phyloP scores from a whole-genome alignment of 2,113 vertebrate genomes.

The Procavia capensis region DNA sequence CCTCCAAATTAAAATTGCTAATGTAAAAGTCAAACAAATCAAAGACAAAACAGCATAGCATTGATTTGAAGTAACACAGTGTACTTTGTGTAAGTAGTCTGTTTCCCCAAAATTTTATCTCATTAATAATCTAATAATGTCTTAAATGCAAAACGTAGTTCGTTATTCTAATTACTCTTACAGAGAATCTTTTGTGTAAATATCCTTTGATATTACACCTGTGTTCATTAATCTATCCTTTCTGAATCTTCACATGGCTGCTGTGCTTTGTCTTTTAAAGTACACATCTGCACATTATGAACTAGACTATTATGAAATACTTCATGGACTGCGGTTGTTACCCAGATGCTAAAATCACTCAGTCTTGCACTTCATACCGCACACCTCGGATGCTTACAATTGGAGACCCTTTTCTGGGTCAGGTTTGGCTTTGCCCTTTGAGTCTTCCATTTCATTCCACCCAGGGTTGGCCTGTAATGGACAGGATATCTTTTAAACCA shows the following conservation, averaged over 20 bases:
- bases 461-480: neutral
- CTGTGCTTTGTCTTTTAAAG: neutral
- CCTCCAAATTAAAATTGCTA: constrained; percentile 40
- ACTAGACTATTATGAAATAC: neutral
- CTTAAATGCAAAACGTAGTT: neutral
- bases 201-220: neutral
- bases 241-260: neutral
- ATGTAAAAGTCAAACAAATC: neutral
- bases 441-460: neutral
- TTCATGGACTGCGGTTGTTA: neutral
- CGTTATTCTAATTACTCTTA: neutral
- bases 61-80: neutral
- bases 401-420: neutral
- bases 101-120: neutral
- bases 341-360: neutral
- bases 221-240: neutral
- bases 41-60: neutral
- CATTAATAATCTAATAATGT: neutral
- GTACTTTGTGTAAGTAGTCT: constrained; percentile 9
- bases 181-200: neutral
- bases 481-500: neutral
- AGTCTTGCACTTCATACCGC: neutral
- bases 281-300: neutral
- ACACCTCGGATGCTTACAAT: neutral
- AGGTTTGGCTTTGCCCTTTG: neutral